These are phyloP conservation scores for Scaptomyza polygonia DNA, from an alignment of 2,888 invertebrate genomes.

Conservation along the genomic window DNA sequence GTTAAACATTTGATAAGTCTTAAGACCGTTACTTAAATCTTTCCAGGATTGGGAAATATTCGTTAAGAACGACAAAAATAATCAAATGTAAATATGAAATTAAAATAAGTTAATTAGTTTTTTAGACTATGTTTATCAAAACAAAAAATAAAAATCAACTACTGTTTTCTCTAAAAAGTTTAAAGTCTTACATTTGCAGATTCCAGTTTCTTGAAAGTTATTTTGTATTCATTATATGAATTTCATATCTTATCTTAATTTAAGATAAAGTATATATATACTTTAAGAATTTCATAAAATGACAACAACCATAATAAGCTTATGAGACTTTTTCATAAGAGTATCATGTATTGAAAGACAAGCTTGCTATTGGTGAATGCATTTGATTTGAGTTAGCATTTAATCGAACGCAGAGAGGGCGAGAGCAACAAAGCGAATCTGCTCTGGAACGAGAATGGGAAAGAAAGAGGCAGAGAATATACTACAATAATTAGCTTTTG, in stretches of 20 bases:
- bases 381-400: slow-evolving; percentile 48
- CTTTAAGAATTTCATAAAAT: not conserved
- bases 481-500: slow-evolving; percentile 60
- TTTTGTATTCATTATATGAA: too few relatives aligned
- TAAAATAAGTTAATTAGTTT: too few relatives aligned
- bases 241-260: too few relatives aligned
- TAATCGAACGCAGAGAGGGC: slow-evolving; percentile 40
- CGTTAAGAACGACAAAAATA: too few relatives aligned
- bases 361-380: slow-evolving; percentile 57
- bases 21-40: not conserved
- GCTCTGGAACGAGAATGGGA: slow-evolving; percentile 11
- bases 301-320: not conserved
- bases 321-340: not conserved
- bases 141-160: not conserved
- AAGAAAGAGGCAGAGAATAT: slow-evolving; percentile 14
- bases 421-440: slow-evolving; percentile 9
- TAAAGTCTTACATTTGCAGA: too few relatives aligned
- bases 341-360: slow-evolving; percentile 30
- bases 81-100: too few relatives aligned
- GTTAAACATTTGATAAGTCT: not conserved
- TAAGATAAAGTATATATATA: not conserved
- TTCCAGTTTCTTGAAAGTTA: too few relatives aligned
- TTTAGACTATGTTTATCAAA: too few relatives aligned
- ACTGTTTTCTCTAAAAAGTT: not conserved
- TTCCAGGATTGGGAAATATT: too few relatives aligned